A percentile compares a stretch with the other conserved stretches of the same genome.
These are phyloP conservation scores for Siniperca chuatsi DNA, from an alignment of 2,113 vertebrate species.

Conservation along the genomic window DNA sequence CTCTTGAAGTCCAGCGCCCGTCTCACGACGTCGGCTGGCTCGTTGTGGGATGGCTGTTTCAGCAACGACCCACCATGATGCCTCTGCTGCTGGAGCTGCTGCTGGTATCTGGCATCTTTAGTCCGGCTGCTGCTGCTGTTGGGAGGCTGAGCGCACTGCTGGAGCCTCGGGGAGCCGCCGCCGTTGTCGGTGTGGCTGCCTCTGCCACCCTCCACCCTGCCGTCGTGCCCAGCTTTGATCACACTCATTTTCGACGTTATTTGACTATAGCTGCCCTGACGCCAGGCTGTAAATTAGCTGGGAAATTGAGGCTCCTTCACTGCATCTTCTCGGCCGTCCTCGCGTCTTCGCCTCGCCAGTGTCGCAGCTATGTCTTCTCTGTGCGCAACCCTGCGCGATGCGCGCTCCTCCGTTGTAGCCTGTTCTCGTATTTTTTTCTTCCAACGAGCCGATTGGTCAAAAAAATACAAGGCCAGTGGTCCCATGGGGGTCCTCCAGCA, in stretches of 20 bases:
- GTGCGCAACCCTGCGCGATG: slow-evolving; percentile 63
- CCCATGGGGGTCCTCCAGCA: slow-evolving; percentile 44
- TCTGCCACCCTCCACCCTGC: slow-evolving; percentile 68
- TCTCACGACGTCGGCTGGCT: slow-evolving; percentile 88
- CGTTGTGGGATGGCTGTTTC: slow-evolving; percentile 77
- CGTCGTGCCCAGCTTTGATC: slow-evolving; percentile 71
- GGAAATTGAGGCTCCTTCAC: slow-evolving; percentile 31
- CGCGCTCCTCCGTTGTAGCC: slow-evolving; percentile 54
- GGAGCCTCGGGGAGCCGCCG: slow-evolving; percentile 74
- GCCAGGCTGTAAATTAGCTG: slow-evolving; percentile 23
- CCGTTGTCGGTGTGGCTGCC: slow-evolving; percentile 45
- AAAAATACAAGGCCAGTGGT: slow-evolving; percentile 20
- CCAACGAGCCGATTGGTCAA: slow-evolving; percentile 68
- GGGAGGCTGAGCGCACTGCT: slow-evolving; percentile 76
- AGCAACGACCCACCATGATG: slow-evolving; percentile 77
- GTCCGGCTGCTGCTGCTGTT: slow-evolving; percentile 71
- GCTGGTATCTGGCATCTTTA: slow-evolving; percentile 77
- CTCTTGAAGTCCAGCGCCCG: slow-evolving; percentile 95
- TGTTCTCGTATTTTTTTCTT: slow-evolving; percentile 41
- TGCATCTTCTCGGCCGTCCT: slow-evolving; percentile 63
- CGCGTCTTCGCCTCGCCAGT: slow-evolving; percentile 43
- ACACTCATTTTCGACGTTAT: slow-evolving; percentile 73
- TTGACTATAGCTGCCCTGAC: slow-evolving; percentile 1
- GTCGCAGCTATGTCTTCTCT: slow-evolving; percentile 69
- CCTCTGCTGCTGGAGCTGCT: slow-evolving; percentile 71